phyloP scores from a whole-genome alignment of 2,113 vertebrate species.

The sheep (Ovis aries) region DNA sequence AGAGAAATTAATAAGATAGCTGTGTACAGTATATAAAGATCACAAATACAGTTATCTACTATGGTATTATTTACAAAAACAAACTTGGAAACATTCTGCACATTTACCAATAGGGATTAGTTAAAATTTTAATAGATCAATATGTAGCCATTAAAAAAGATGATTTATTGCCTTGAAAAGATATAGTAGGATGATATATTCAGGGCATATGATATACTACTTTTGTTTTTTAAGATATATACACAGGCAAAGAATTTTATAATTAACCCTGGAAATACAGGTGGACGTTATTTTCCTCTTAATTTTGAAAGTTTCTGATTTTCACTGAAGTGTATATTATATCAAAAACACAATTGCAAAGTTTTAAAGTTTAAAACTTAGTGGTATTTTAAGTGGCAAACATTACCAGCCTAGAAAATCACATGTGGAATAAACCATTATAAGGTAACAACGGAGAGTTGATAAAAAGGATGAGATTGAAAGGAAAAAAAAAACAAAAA shows the following conservation, averaged over 20 bases:
- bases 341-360: background rate
- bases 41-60: background rate
- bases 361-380: background rate
- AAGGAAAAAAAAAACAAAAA: background rate
- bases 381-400: background rate
- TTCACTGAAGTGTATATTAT: background rate
- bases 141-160: background rate
- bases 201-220: background rate
- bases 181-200: background rate
- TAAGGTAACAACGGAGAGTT: background rate
- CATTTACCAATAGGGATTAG: background rate
- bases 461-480: background rate
- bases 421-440: background rate
- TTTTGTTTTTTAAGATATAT: background rate
- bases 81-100: background rate
- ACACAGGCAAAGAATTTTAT: background rate
- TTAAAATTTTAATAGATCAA: background rate
- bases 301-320: background rate
- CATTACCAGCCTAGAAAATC: background rate
- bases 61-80: background rate
- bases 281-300: background rate
- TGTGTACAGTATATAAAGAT: background rate
- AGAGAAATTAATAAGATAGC: background rate
- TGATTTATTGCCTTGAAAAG: background rate
- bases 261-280: background rate